These are phyloP conservation scores for Cremastinae sp. DNA, from an alignment of 2,888 invertebrate genomes.

Conservation along the genomic window DNA sequence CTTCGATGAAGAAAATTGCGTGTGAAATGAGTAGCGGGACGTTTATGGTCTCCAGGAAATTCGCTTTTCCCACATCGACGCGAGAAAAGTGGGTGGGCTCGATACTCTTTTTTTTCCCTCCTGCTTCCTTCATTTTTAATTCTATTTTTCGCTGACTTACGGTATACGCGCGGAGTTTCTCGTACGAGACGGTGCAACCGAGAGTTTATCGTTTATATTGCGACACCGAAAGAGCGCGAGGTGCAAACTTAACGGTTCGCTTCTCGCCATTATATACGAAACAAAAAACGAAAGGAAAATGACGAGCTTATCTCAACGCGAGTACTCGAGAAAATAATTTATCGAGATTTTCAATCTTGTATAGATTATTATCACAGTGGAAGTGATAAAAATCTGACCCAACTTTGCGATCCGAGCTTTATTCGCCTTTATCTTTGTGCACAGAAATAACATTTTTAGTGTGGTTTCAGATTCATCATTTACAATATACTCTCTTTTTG, in stretches of 20 bases:
- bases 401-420: no score
- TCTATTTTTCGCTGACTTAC: conserved; percentile 27
- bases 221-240: conserved; percentile 39
- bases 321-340: no score
- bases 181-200: conserved; percentile 40
- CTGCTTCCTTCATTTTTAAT: neutral
- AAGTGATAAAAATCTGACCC: no score
- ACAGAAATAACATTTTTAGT: no score
- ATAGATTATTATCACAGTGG: no score
- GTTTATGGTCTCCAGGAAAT: neutral
- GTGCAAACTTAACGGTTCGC: conserved; percentile 56
- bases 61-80: conserved; percentile 40
- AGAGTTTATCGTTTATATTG: conserved; percentile 45
- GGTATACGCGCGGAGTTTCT: conserved; percentile 44
- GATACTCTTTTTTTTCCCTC: conserved; percentile 16
- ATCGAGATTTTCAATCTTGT: no score
- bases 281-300: conserved; percentile 18
- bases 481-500: neutral
- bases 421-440: no score
- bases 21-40: neutral
- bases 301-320: neutral
- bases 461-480: neutral
- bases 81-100: conserved; percentile 44
- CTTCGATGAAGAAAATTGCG: neutral
- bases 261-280: conserved; percentile 11